Percentiles rank a stretch among this genome's conserved stretches.
Conservation (phyloP, 2,888 invertebrate genomes). For the Lacanobia wlatinum region DNA sequence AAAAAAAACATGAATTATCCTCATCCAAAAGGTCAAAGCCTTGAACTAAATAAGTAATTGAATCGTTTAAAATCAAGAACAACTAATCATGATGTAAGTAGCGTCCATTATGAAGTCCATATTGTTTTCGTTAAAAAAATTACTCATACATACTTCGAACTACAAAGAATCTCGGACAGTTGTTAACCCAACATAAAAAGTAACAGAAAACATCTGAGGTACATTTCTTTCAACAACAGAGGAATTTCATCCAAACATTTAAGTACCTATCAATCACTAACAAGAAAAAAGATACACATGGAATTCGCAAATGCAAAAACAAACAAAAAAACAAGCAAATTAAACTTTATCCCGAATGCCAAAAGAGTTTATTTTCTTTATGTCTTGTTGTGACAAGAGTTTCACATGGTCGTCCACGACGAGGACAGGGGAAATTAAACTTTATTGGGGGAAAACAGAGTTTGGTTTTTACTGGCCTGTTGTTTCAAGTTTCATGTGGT, state of each 20-base stretch:
- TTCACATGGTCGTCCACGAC: constrained; percentile 8
- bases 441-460: neutral
- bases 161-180: constrained; percentile 20
- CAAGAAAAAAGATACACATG: constrained; percentile 48
- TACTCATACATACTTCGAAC: neutral
- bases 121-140: neutral
- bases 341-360: constrained; percentile 15
- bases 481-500: constrained; percentile 16
- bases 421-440: constrained; percentile 25
- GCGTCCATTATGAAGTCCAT: neutral
- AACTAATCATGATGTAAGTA: neutral
- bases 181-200: constrained; percentile 33
- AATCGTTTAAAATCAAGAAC: neutral
- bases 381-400: constrained; percentile 8
- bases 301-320: constrained; percentile 50
- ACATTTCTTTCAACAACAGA: constrained; percentile 37
- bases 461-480: constrained; percentile 16
- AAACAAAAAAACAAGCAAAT: constrained; percentile 43
- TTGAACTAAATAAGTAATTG: neutral
- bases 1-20: neutral
- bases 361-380: constrained; percentile 30
- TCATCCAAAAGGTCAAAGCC: neutral
- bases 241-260: constrained; percentile 62
- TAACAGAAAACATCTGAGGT: constrained; percentile 36
- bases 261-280: constrained; percentile 61